Percentiles rank a stretch among this genome's conserved stretches.
phyloP scores from a whole-genome alignment of 1,140 invertebrate genomes.

The Drosophila sproati region DNA sequence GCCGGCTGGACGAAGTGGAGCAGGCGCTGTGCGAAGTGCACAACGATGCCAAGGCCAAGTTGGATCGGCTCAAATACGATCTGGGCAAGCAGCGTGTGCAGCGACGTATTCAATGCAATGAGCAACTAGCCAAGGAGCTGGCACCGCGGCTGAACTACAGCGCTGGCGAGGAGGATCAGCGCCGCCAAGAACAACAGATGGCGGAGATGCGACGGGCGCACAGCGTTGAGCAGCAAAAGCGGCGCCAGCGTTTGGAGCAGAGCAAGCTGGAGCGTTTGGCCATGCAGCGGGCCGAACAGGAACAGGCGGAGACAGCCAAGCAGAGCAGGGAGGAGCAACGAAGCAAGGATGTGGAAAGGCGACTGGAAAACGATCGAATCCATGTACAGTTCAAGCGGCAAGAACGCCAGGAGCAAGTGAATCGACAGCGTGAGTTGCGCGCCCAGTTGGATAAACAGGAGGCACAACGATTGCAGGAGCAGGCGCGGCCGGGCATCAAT shows the following conservation, averaged over 20 bases:
- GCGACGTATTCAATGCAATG: constrained; percentile 51
- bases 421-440: constrained; percentile 50
- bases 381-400: constrained; percentile 59
- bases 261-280: constrained; percentile 50
- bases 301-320: constrained; percentile 38
- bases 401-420: constrained; percentile 55
- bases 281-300: constrained; percentile 56
- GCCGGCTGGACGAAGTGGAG: constrained; percentile 69
- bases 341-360: constrained; percentile 25
- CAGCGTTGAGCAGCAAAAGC: constrained; percentile 65
- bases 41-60: constrained; percentile 58
- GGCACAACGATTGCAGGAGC: constrained; percentile 35
- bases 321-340: constrained; percentile 31
- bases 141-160: constrained; percentile 68
- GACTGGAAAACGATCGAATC: constrained; percentile 59
- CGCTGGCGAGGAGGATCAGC: constrained; percentile 58
- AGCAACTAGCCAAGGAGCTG: constrained; percentile 51
- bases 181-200: constrained; percentile 49
- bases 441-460: constrained; percentile 57
- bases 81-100: constrained; percentile 46
- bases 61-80: constrained; percentile 59
- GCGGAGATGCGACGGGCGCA: constrained; percentile 68
- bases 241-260: constrained; percentile 32
- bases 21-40: constrained; percentile 65
- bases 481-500: constrained; percentile 53